Conservation (phyloP, 2,888 invertebrate species). For the Unio pictorum region DNA sequence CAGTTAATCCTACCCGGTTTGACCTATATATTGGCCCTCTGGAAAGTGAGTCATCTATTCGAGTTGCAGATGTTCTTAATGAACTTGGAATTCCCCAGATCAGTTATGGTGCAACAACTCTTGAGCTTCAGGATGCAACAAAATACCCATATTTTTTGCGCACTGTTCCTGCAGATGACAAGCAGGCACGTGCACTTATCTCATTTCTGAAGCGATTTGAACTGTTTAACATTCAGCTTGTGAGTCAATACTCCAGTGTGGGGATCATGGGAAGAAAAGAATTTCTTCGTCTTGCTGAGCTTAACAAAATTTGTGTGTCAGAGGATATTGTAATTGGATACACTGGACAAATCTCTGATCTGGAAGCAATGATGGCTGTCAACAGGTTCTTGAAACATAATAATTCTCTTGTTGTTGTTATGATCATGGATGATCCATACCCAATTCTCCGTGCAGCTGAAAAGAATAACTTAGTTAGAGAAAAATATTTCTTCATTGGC, state of each 20-base stretch:
- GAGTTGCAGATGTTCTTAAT: slow-evolving; percentile 60
- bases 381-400: slow-evolving; percentile 29
- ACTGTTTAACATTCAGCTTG: slow-evolving; percentile 70
- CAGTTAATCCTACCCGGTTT: slow-evolving; percentile 45
- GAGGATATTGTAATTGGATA: slow-evolving; percentile 53
- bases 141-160: slow-evolving; percentile 62
- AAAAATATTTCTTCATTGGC: slow-evolving; percentile 55
- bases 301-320: slow-evolving; percentile 62
- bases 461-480: slow-evolving; percentile 18
- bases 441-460: slow-evolving; percentile 52
- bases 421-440: slow-evolving; percentile 56
- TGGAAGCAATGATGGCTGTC: slow-evolving; percentile 41
- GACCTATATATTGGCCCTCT: slow-evolving; percentile 61
- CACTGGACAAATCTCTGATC: slow-evolving; percentile 29
- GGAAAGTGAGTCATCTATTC: slow-evolving; percentile 55
- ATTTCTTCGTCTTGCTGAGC: slow-evolving; percentile 56
- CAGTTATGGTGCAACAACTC: slow-evolving; percentile 62
- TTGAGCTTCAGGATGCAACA: slow-evolving; percentile 46
- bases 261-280: slow-evolving; percentile 56
- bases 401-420: slow-evolving; percentile 52
- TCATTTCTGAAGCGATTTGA: slow-evolving; percentile 69
- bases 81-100: slow-evolving; percentile 63
- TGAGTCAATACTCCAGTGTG: slow-evolving; percentile 56
- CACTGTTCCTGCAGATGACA: slow-evolving; percentile 66
- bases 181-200: slow-evolving; percentile 67